Conservation (phyloP, 2,797 vertebrate genomes). For the Synanceia verrucosa region DNA sequence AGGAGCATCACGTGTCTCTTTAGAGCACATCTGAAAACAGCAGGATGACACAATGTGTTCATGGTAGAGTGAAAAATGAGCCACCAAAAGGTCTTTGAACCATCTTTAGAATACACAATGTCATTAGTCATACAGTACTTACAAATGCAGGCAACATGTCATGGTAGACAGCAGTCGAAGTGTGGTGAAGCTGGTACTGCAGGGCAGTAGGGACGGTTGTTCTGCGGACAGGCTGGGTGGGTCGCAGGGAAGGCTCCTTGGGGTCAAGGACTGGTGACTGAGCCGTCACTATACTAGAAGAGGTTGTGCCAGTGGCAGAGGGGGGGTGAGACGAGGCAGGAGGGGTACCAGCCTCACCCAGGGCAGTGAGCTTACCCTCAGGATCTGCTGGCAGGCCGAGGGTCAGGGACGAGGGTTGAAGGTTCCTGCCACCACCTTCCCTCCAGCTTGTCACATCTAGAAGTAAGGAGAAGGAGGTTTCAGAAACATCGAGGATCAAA, state of each 20-base stretch:
- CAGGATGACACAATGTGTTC: background rate
- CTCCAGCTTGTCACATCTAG: constrained; percentile 99
- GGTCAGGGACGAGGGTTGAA: constrained; percentile 83
- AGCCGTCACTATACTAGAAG: constrained; percentile 72
- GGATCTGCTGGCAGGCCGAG: constrained; percentile 77
- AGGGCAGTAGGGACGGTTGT: constrained; percentile 84
- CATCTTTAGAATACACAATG: background rate
- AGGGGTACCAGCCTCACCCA: constrained; percentile 73
- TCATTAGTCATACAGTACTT: constrained; percentile 68
- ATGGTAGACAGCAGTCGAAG: constrained; percentile 93
- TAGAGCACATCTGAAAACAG: constrained; percentile 92
- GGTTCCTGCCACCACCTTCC: constrained; percentile 99
- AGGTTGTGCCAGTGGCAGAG: constrained; percentile 81
- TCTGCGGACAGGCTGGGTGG: constrained; percentile 90
- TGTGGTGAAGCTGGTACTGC: constrained; percentile 93
- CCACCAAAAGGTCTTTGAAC: background rate
- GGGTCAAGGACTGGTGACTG: constrained; percentile 80
- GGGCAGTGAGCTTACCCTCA: constrained; percentile 79
- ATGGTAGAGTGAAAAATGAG: background rate
- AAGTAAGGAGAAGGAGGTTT: background rate
- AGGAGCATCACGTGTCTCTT: constrained; percentile 88
- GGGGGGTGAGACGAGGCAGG: constrained; percentile 78
- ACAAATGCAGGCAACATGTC: constrained; percentile 99
- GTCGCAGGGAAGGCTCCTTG: constrained; percentile 93
- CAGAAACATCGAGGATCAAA: background rate